Conservation (phyloP, 2,888 invertebrate species). For the Mesorhabditis belari region DNA sequence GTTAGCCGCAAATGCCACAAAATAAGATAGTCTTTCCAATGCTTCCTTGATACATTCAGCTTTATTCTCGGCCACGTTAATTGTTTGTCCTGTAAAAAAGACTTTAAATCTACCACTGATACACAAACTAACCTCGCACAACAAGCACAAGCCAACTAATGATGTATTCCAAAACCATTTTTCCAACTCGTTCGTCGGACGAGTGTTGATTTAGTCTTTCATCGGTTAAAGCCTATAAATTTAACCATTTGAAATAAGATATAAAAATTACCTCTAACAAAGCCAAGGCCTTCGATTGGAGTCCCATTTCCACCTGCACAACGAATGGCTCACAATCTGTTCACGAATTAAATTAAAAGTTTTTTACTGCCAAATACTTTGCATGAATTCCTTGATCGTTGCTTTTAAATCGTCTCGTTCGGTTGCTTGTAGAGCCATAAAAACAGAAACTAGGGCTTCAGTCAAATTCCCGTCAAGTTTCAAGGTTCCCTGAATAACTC, state of each 20-base stretch:
- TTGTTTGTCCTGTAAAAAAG: slow-evolving; percentile 25
- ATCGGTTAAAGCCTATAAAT: background rate
- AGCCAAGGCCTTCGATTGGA: slow-evolving; percentile 24
- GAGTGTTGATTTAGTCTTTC: background rate
- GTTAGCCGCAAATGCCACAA: background rate
- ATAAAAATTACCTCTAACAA: slow-evolving; percentile 9
- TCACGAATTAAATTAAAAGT: background rate
- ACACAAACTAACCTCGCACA: background rate
- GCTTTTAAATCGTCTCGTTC: too few species aligned
- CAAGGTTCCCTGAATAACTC: too few species aligned
- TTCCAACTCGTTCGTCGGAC: background rate
- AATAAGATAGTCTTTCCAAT: slow-evolving; percentile 3
- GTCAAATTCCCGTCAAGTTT: too few species aligned
- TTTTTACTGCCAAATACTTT: too few species aligned
- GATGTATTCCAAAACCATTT: background rate
- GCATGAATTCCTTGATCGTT: too few species aligned
- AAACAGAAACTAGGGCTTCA: too few species aligned
- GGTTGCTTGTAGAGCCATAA: too few species aligned
- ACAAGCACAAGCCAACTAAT: background rate
- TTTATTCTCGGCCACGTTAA: slow-evolving; percentile 31
- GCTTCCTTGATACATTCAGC: slow-evolving; percentile 32
- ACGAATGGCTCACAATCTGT: slow-evolving; percentile 55
- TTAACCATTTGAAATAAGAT: background rate
- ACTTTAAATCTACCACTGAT: too few species aligned
- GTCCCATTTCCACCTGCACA: slow-evolving; percentile 50